Evolutionary conservation across 1,140 invertebrate species (phyloP).

Genomic region (Drosophila pruinosa): DNA sequence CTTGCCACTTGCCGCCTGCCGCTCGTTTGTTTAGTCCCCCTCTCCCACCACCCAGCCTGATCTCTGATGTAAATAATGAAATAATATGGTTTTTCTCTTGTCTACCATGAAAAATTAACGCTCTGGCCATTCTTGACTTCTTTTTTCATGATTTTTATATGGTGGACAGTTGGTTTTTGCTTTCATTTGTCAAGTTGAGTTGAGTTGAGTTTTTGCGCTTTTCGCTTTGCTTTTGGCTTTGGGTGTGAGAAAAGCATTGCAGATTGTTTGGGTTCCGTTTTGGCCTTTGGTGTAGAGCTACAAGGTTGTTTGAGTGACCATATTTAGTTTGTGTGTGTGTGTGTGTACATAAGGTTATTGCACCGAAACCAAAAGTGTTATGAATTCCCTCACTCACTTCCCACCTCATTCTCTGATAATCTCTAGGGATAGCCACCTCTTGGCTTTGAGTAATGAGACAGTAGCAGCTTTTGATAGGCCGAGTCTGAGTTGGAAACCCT

Average conservation of each 20-base stretch:
- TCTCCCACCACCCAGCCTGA: constrained; percentile 6
- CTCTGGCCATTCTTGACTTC: constrained; percentile 67
- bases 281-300: constrained; percentile 21
- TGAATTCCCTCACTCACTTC: not conserved
- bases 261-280: constrained; percentile 19
- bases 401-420: not conserved
- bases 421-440: not conserved
- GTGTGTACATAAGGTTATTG: constrained; percentile 31
- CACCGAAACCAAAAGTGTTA: constrained; percentile 32
- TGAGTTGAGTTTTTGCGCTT: constrained; percentile 4
- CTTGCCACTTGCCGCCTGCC: not conserved
- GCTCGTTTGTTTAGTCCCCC: constrained; percentile 49
- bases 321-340: not conserved
- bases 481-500: not conserved
- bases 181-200: constrained; percentile 72
- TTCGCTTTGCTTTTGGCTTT: not conserved
- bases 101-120: constrained; percentile 77
- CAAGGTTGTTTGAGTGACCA: constrained; percentile 11
- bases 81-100: constrained; percentile 76
- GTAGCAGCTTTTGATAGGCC: not conserved
- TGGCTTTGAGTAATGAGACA: not conserved
- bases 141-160: constrained; percentile 46
- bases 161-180: constrained; percentile 69
- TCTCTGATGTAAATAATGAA: constrained; percentile 73
- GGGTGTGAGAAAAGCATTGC: constrained; percentile 26